phyloP scores from a whole-genome alignment of 1,140 invertebrate species.

The Carposina sasakii region DNA sequence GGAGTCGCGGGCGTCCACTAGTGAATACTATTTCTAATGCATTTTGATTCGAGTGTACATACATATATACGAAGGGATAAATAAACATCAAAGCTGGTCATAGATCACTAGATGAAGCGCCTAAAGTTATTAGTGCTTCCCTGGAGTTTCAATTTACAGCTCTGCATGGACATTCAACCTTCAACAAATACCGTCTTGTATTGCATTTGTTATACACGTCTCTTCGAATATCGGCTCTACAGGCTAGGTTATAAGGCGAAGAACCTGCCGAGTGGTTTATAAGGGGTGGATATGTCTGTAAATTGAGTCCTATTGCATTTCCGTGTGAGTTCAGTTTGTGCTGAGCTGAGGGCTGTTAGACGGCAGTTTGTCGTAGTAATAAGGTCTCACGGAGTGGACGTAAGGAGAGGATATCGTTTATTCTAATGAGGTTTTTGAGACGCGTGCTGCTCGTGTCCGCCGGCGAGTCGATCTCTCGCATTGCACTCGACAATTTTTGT shows the following conservation, averaged over 20 bases:
- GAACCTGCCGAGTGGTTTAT: not conserved
- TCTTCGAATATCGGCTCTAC: conserved; percentile 37
- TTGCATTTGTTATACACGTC: conserved; percentile 43
- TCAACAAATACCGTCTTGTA: conserved; percentile 45
- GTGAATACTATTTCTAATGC: not conserved
- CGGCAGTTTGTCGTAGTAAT: conserved; percentile 69
- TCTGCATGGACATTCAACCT: conserved; percentile 60
- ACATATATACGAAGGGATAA: not conserved
- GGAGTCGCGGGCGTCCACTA: too few species aligned
- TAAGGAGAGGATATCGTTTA: conserved; percentile 71
- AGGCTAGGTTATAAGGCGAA: not conserved
- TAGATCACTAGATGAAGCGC: too few species aligned
- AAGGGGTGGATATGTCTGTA: not conserved
- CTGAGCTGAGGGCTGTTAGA: conserved; percentile 39
- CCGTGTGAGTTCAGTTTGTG: conserved; percentile 23
- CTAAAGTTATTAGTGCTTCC: conserved; percentile 37
- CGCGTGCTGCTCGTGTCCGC: conserved; percentile 37
- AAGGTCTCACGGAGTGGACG: conserved; percentile 68
- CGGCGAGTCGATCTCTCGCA: too few species aligned
- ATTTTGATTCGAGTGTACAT: not conserved
- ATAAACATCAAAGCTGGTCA: not conserved
- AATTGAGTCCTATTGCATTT: conserved; percentile 29
- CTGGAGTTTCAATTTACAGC: conserved; percentile 64
- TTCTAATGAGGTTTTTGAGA: conserved; percentile 68
- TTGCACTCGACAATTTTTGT: too few species aligned